Conservation (phyloP, 2,797 vertebrate genomes). For the Xenops minutus region DNA sequence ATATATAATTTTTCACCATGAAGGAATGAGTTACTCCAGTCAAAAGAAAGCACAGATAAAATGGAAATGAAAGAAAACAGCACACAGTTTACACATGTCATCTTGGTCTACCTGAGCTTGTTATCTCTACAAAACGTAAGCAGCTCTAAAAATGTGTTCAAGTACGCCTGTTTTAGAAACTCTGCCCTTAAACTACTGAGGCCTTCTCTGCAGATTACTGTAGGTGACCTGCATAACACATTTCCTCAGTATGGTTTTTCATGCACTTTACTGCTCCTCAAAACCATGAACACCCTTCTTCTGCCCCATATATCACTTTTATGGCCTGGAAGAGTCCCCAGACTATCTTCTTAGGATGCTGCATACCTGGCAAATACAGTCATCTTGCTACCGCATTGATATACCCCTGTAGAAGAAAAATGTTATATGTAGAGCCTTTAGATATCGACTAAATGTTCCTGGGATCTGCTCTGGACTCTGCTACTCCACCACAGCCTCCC, state of each 20-base stretch:
- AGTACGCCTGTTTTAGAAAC: background rate
- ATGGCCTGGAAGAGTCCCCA: background rate
- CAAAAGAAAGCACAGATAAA: background rate
- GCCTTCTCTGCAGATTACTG: background rate
- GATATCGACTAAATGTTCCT: background rate
- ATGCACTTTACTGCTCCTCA: background rate
- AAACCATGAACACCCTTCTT: background rate
- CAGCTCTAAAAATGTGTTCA: background rate
- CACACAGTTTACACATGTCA: accelerated
- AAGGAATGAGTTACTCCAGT: background rate
- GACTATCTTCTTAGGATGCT: background rate
- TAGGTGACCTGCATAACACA: background rate
- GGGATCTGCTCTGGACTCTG: background rate
- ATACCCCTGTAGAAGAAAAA: background rate
- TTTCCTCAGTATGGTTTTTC: background rate
- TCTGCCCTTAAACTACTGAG: background rate
- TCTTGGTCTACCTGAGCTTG: background rate
- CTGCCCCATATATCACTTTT: accelerated
- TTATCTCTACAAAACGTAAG: accelerated
- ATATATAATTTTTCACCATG: background rate
- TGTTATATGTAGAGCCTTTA: background rate
- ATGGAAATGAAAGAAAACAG: background rate
- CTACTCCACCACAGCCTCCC: background rate
- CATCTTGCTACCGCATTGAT: background rate
- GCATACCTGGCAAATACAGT: background rate